phyloP scores from a whole-genome alignment of 30 jellyfish, hydroid and myxozoan species.

The Euphysa ruthae region DNA sequence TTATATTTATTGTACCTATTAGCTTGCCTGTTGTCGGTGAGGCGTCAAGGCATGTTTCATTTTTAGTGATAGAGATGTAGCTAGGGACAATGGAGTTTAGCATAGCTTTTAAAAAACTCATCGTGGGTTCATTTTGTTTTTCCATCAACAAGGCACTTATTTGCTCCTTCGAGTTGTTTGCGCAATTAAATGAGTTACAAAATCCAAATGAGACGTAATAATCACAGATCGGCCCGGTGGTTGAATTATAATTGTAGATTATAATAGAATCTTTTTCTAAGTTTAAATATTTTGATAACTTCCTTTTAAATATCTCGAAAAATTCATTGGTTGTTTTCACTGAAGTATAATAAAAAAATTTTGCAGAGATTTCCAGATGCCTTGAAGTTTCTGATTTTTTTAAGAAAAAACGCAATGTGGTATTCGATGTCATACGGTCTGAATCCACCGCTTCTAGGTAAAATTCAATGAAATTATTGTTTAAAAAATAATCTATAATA shows the following conservation, averaged over 20 bases:
- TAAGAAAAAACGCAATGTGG: not conserved
- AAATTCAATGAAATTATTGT: not conserved
- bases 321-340: not conserved
- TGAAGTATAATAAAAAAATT: not conserved
- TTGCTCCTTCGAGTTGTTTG: too few species aligned
- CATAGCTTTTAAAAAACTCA: too few species aligned
- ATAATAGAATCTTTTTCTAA: not conserved
- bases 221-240: not conserved
- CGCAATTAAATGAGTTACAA: too few species aligned
- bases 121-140: too few species aligned
- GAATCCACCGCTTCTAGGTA: constrained; percentile 20
- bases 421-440: not conserved
- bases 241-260: not conserved
- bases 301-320: not conserved
- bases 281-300: not conserved
- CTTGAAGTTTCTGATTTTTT: not conserved
- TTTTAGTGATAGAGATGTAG: too few species aligned
- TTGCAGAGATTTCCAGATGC: not conserved
- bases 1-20: too few species aligned
- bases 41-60: too few species aligned
- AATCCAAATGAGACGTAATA: too few species aligned
- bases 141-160: too few species aligned
- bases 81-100: too few species aligned
- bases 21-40: too few species aligned
- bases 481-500: not conserved